Conservation (phyloP, 2,797 vertebrate genomes). For the Spondyliosoma cantharus region DNA sequence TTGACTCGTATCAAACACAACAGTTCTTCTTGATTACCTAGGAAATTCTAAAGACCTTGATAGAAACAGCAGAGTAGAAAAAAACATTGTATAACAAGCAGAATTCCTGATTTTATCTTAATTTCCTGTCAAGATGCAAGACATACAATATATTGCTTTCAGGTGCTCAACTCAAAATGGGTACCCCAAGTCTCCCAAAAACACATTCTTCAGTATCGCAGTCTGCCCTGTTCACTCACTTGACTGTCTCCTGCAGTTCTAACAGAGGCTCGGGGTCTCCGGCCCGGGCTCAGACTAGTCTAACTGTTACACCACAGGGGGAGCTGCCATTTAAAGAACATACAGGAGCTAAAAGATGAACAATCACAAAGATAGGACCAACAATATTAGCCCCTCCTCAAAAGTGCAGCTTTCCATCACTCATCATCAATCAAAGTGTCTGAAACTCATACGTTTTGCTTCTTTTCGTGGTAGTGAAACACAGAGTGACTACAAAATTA, state of each 20-base stretch:
- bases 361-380: conserved; percentile 72
- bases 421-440: conserved; percentile 48
- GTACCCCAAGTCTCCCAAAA: conserved; percentile 47
- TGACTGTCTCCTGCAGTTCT: conserved; percentile 31
- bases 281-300: conserved; percentile 41
- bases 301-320: conserved; percentile 57
- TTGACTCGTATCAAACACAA: conserved; percentile 83
- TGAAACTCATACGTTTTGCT: conserved; percentile 48
- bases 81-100: conserved; percentile 85
- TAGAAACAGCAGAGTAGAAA: conserved; percentile 88
- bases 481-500: conserved; percentile 57
- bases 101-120: conserved; percentile 87
- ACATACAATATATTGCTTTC: conserved; percentile 86
- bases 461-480: conserved; percentile 62
- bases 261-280: conserved; percentile 35
- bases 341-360: conserved; percentile 61
- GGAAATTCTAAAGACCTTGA: conserved; percentile 83
- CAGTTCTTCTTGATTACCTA: conserved; percentile 78
- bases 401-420: conserved; percentile 73
- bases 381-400: conserved; percentile 60
- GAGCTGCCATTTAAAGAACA: conserved; percentile 73
- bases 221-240: conserved; percentile 39
- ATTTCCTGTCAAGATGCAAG: conserved; percentile 81
- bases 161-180: conserved; percentile 80
- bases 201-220: conserved; percentile 76